Evolutionary conservation across 2,888 invertebrate genomes (phyloP).

Genomic region (Pammene fasciana): DNA sequence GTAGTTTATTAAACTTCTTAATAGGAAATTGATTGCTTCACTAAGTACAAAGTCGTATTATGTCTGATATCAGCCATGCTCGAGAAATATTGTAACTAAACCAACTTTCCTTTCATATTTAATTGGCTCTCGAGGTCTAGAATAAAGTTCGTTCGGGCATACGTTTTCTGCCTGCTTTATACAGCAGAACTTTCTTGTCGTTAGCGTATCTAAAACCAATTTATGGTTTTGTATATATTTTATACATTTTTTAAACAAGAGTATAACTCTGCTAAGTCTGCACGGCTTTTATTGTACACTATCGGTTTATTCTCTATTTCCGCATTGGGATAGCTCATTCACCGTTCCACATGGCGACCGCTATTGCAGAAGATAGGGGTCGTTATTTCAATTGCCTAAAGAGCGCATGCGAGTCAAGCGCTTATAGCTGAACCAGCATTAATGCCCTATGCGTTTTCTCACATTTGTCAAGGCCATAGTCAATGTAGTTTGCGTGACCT

Average conservation of each 20-base stretch:
- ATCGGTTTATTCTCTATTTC: conserved; percentile 62
- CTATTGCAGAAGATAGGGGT: conserved; percentile 76
- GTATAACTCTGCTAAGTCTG: background rate
- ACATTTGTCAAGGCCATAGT: background rate
- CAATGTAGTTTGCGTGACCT: background rate
- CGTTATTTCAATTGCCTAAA: background rate
- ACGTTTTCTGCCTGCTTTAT: conserved; percentile 24
- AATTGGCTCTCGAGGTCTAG: conserved; percentile 34
- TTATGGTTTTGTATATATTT: background rate
- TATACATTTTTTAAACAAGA: conserved; percentile 6
- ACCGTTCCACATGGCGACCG: conserved; percentile 77
- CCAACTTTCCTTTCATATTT: conserved; percentile 36
- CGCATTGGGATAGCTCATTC: conserved; percentile 69
- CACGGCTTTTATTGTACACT: conserved; percentile 42
- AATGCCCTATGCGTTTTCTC: background rate
- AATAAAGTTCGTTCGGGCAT: conserved; percentile 18
- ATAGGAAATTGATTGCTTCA: background rate
- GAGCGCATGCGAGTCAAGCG: background rate
- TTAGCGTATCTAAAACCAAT: conserved; percentile 8
- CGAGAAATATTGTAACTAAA: conserved; percentile 31
- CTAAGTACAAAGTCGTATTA: conserved; percentile 12
- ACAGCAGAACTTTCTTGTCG: conserved; percentile 12
- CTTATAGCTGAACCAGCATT: background rate
- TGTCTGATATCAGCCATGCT: conserved; percentile 11
- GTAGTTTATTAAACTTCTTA: background rate